Evolutionary conservation across 2,113 vertebrate species (phyloP).

Genomic region (Mola mola): DNA sequence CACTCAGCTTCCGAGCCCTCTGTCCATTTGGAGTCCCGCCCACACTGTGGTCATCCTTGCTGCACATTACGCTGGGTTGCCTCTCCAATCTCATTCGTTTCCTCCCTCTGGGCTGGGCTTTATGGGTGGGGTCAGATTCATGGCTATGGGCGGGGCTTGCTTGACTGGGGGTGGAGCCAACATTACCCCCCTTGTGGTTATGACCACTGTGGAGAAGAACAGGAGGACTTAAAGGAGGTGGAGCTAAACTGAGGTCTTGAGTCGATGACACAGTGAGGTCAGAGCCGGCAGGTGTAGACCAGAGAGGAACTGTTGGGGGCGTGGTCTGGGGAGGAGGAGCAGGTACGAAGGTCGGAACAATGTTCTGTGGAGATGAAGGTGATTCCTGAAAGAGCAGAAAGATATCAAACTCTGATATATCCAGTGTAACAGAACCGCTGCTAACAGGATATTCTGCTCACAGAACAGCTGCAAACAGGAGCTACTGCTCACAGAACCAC

Average conservation of each 20-base stretch:
- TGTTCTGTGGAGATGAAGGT: no score
- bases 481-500: no score
- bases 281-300: not conserved
- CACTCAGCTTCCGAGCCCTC: conserved; percentile 51
- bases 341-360: not conserved
- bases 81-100: not conserved
- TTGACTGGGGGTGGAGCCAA: not conserved
- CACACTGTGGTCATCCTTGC: not conserved
- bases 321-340: not conserved
- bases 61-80: not conserved
- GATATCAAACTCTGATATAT: no score
- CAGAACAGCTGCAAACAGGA: no score
- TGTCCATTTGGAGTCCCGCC: conserved; percentile 18
- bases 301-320: no score
- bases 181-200: not conserved
- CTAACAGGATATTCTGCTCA: no score
- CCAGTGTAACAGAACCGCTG: no score
- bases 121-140: not conserved
- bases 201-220: not conserved
- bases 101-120: not conserved
- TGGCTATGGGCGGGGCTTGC: rapidly evolving
- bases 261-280: not conserved
- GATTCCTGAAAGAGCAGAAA: no score
- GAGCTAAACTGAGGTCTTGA: not conserved
- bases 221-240: not conserved